A percentile compares a stretch with the other conserved stretches of the same genome.
These are phyloP conservation scores for Urocolius indicus DNA, from an alignment of 2,113 vertebrate genomes.

Conservation along the genomic window DNA sequence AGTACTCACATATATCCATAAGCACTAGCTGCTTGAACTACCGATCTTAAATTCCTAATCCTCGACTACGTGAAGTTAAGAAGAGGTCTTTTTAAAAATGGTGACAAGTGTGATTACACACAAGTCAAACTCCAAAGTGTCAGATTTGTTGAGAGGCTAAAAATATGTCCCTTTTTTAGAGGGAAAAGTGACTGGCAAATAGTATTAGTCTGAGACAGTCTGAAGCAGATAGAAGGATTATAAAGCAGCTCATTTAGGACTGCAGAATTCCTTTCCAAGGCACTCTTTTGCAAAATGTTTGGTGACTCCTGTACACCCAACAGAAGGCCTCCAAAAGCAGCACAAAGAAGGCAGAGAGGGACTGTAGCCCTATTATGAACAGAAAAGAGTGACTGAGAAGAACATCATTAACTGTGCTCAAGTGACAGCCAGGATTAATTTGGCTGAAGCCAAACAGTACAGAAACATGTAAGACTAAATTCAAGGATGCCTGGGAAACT, in stretches of 20 bases:
- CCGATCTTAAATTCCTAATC: background rate
- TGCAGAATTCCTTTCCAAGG: constrained; percentile 37
- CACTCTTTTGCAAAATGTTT: background rate
- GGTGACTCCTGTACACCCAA: accelerated
- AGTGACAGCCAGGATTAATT: constrained; percentile 30
- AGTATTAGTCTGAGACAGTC: constrained; percentile 58
- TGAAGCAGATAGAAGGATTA: constrained; percentile 67
- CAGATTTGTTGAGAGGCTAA: constrained; percentile 25
- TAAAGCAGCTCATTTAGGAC: constrained; percentile 41
- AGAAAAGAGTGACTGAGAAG: constrained; percentile 29
- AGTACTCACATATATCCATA: background rate
- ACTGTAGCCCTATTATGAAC: background rate
- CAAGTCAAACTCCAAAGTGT: background rate
- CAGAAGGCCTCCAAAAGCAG: background rate
- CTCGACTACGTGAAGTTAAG: background rate
- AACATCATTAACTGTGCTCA: background rate
- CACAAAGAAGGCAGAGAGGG: background rate
- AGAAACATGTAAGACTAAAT: background rate
- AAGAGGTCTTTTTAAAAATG: background rate
- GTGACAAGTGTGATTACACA: background rate
- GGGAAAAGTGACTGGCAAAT: constrained; percentile 1
- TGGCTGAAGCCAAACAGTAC: background rate
- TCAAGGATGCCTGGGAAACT: background rate
- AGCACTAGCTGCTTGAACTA: background rate
- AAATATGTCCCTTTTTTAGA: constrained; percentile 14